Base-by-base conservation (phyloP, 2,888 invertebrate species). In the Thumatha senex region DNA sequence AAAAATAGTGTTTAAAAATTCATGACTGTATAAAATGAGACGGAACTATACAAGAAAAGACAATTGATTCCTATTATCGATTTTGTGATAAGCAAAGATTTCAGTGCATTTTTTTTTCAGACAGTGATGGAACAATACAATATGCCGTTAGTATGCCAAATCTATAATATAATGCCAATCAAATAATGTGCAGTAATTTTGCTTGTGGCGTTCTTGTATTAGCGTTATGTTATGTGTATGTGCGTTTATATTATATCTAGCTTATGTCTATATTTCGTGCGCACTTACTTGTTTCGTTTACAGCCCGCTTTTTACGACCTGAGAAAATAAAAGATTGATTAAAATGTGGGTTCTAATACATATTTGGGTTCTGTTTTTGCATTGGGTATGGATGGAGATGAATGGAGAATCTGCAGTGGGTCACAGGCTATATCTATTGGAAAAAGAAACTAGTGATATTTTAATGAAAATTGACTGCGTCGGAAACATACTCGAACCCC, bases 271-370 rank as follows among this genome's bases (percentile, higher is more conserved):
- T 41, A 14, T 14, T 8, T 10, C 45, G 3, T 15, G 13, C 34
- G 14, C 8, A 78, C 82, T 81, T 70, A 84, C 83, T 69, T 54
- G 75, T 72, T 0, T 76, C 72, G 15, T 70, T 64, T 10, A 72
- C 61, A 31, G 76, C 80, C n/a, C 83, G 70, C 57, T 74, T 82
- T 18, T 76, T 70, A 47, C 84, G 76, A 54, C 81, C 82, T 81
- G 69, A 0, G 30, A 50, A n/a, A 35, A 33, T 31, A n/a, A 11
- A 40, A 11, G 31, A 24, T 24, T 24, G 0, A 12, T 36, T 18
- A 7, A 8, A 13, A 24, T 43, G 24, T 12, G 7, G 7, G 7
- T 31, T 12, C n/a, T 11, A 1, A 24, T 30, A 5, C 7, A 11
- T 7, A 2, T 7, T 5, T 7, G n/a, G 18, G 18, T 24, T 24